phyloP scores from a whole-genome alignment of 2,113 vertebrate genomes.

The Melanerpes aurifrons region DNA sequence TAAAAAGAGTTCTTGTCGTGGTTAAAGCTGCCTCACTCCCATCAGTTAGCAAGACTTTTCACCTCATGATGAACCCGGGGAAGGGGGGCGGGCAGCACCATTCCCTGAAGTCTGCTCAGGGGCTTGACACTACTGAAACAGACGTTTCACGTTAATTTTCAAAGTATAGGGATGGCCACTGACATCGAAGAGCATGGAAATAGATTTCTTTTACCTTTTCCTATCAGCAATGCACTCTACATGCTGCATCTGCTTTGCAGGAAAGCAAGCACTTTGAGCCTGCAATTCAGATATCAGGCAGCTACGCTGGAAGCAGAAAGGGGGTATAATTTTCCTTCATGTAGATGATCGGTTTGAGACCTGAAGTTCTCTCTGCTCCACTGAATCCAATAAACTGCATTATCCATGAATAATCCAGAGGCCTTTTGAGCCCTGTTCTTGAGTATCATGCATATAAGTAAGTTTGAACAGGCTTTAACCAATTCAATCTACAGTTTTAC shows the following conservation, averaged over 20 bases:
- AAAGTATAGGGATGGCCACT: background rate
- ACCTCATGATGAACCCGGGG: background rate
- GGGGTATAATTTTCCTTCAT: background rate
- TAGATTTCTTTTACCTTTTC: background rate
- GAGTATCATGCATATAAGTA: background rate
- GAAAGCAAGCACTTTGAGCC: background rate
- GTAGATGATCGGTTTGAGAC: background rate
- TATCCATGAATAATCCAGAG: background rate
- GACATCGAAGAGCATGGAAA: background rate
- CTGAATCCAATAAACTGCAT: constrained; percentile 17
- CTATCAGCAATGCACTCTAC: background rate
- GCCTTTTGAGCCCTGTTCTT: background rate
- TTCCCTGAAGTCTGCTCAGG: background rate
- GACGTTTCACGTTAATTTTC: background rate
- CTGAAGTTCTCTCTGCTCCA: background rate
- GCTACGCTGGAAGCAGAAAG: background rate
- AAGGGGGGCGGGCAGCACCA: background rate
- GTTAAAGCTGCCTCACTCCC: background rate
- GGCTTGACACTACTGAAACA: background rate
- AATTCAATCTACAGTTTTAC: background rate
- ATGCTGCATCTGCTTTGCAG: background rate
- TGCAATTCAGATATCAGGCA: background rate
- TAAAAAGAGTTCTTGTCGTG: background rate
- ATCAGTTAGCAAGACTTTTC: background rate
- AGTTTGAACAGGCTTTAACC: background rate